phyloP scores from a whole-genome alignment of 1,140 invertebrate genomes.

The Samia ricini region DNA sequence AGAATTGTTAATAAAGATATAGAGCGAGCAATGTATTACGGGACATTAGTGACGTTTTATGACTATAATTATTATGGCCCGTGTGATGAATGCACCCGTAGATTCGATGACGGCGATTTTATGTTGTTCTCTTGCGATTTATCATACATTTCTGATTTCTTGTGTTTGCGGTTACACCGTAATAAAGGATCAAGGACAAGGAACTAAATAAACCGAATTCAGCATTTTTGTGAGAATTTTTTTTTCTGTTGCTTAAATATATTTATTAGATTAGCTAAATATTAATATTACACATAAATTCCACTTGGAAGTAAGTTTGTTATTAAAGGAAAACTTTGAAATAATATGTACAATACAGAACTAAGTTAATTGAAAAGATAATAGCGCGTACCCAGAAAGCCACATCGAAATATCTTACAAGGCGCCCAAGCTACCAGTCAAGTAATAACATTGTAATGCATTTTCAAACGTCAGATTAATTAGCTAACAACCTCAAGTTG shows the following conservation, averaged over 20 bases:
- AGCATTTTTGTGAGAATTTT: background rate
- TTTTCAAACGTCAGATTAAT: too few relatives aligned
- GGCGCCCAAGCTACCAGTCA: too few relatives aligned
- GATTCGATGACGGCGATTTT: constrained; percentile 12
- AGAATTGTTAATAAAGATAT: constrained; percentile 77
- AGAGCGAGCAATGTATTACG: constrained; percentile 64
- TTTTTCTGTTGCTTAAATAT: too few relatives aligned
- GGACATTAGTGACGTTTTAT: constrained; percentile 72
- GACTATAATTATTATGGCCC: constrained; percentile 52
- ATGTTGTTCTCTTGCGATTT: constrained; percentile 10
- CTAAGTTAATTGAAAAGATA: too few relatives aligned
- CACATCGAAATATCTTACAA: too few relatives aligned
- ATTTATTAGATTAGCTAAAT: background rate
- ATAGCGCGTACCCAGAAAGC: too few relatives aligned
- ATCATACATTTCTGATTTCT: constrained; percentile 4
- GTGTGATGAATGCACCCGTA: constrained; percentile 62
- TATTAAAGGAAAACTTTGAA: too few relatives aligned
- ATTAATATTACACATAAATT: too few relatives aligned
- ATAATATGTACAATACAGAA: too few relatives aligned
- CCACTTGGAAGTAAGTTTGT: too few relatives aligned
- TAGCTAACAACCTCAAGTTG: too few relatives aligned
- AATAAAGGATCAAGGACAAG: background rate
- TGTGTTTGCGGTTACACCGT: background rate
- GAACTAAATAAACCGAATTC: background rate
- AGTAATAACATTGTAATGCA: too few relatives aligned